These are phyloP conservation scores for Austrolebias charrua DNA, from an alignment of 2,797 vertebrate species.

Conservation along the genomic window DNA sequence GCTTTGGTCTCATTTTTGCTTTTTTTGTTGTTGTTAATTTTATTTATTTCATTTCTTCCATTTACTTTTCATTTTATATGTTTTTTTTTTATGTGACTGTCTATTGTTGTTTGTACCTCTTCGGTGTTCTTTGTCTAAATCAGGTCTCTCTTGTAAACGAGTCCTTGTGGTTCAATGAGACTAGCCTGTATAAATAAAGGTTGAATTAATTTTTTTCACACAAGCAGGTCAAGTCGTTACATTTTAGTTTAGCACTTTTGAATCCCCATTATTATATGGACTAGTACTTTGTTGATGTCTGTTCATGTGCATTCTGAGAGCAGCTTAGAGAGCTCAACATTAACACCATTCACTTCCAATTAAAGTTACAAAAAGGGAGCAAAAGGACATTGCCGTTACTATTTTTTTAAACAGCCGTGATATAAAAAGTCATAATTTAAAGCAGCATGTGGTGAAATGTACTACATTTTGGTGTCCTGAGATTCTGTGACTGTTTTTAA, in stretches of 20 bases:
- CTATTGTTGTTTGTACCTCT: too few species aligned
- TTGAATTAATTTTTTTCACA: not conserved
- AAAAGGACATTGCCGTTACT: conserved; percentile 1
- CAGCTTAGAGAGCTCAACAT: not conserved
- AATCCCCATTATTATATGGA: not conserved
- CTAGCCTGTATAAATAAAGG: too few species aligned
- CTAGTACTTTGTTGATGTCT: not conserved
- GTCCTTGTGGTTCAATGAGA: too few species aligned
- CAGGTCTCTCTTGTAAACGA: too few species aligned
- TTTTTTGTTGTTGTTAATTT: too few species aligned
- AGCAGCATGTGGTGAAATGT: conserved; percentile 39
- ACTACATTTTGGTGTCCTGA: conserved; percentile 40
- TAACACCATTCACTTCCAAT: conserved; percentile 21
- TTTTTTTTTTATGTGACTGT: too few species aligned
- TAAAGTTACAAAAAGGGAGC: conserved; percentile 17
- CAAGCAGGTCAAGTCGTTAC: not conserved
- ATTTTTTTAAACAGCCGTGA: conserved; percentile 7
- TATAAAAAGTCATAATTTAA: conserved; percentile 34
- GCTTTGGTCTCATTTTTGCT: too few species aligned
- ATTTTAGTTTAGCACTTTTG: too few species aligned
- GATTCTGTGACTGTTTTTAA: conserved; percentile 66
- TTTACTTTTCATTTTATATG: too few species aligned
- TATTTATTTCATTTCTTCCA: too few species aligned
- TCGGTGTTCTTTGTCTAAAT: too few species aligned
- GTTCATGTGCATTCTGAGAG: not conserved